Base-by-base conservation (phyloP, 2,797 vertebrate species). In the Xerus rutilus region DNA sequence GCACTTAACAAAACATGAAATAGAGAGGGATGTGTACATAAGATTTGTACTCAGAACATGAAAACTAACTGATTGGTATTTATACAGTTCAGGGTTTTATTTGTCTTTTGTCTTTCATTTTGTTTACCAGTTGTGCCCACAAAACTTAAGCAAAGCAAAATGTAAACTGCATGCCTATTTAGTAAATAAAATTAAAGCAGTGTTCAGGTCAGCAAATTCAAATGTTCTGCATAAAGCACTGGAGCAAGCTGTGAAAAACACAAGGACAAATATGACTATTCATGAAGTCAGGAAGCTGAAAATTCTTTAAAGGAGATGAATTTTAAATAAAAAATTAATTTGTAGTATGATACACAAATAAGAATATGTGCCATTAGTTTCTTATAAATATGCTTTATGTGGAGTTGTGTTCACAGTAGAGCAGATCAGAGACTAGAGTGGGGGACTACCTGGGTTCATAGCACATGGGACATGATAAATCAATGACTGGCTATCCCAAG, bases 61-160 rank as follows among this genome's bases (percentile, higher is more conserved):
- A 69, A 25, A 69, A 32, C 18, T 5, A 7, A 2, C 43, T 32
- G 21, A 62, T 25, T 88, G 23, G 35, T 49, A 52, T 89, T 93
- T 77, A 86, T 82, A 39, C 78, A 15, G 15, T 17, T 45, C 35
- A 32, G 7, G 4, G 49, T 91, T 93, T 43, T 21, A 18, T 76
- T 59, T 39, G 25, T 73, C n/a, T 90, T 90, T 64, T 86, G 23
- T 59, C 30, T 88, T 91, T 91, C 39, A 74, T 18, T 69, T 89
- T 49, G 43, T 92, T 93, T 96, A 62, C 73, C 52, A 64, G 12
- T 23, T 47, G 4, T 89, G 20, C 7, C 25, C 30, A 76, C 9
- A 89, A 73, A 92, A 67, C 43, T 76, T n/a, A 72, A 95, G 12
- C 35, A 62, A 65, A 74, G 2, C 30, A 87, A 87, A 93, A 39